These are phyloP conservation scores for Papilio dardanus DNA, from an alignment of 1,140 invertebrate species.

Conservation along the genomic window DNA sequence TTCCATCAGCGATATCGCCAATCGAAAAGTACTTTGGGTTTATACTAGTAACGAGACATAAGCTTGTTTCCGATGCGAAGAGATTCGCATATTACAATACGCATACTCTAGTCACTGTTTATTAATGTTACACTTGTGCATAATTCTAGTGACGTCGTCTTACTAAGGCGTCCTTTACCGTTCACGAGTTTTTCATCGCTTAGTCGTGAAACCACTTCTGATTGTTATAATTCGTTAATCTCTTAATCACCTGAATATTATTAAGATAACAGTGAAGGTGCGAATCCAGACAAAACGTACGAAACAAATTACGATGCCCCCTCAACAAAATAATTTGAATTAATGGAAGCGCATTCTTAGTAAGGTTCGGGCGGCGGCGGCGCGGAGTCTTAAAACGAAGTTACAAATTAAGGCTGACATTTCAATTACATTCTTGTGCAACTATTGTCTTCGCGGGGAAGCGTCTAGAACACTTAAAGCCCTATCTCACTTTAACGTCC, in stretches of 20 bases:
- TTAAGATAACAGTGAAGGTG: conserved; percentile 42
- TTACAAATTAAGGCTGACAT: conserved; percentile 78
- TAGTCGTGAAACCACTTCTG: no score
- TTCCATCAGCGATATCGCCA: background rate
- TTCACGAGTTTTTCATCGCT: background rate
- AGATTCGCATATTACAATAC: background rate
- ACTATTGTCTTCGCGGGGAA: conserved; percentile 66
- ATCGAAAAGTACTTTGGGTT: no score
- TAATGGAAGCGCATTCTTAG: conserved; percentile 71
- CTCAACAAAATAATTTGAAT: conserved; percentile 72
- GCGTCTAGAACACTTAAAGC: conserved; percentile 39
- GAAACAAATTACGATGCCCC: conserved; percentile 62
- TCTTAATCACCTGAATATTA: background rate
- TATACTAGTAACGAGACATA: no score
- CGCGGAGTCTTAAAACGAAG: conserved; percentile 65
- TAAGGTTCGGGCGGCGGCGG: conserved; percentile 54
- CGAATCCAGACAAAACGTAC: conserved; percentile 61
- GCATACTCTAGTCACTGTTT: background rate
- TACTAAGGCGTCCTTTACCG: background rate
- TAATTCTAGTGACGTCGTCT: background rate
- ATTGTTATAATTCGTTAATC: background rate
- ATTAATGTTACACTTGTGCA: background rate
- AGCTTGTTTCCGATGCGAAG: background rate
- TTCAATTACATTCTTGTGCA: conserved; percentile 81
- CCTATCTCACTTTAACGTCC: conserved; percentile 38